Evolutionary conservation across 1,140 invertebrate genomes (phyloP).

Genomic region (Hetaerina americana): DNA sequence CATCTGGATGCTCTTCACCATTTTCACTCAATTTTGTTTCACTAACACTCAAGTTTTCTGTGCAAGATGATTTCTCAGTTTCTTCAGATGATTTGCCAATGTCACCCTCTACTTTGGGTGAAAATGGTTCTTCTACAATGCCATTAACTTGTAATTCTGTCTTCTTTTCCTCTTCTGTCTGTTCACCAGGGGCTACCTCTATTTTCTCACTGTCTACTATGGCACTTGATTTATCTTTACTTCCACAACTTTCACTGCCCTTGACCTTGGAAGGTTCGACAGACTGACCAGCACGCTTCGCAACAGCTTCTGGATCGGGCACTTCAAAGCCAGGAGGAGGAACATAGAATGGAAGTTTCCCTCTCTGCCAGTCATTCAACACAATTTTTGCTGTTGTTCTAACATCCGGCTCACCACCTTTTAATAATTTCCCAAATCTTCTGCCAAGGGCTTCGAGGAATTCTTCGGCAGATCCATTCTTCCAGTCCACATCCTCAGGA

Average conservation of each 20-base stretch:
- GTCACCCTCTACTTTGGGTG: too few relatives aligned
- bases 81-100: too few relatives aligned
- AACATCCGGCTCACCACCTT: conserved; percentile 92
- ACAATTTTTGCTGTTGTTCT: conserved; percentile 83
- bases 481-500: conserved; percentile 60
- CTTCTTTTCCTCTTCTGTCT: conserved; percentile 4
- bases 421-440: conserved; percentile 78
- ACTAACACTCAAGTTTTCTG: conserved; percentile 14
- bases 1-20: conserved; percentile 21
- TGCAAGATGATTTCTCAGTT: conserved; percentile 19
- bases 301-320: conserved; percentile 27
- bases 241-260: conserved; percentile 16
- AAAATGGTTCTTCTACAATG: too few relatives aligned
- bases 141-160: conserved; percentile 5
- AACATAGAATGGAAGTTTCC: conserved; percentile 90
- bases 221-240: neutral
- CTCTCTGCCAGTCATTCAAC: conserved; percentile 97
- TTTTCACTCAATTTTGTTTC: conserved; percentile 11
- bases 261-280: conserved; percentile 8
- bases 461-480: conserved; percentile 57
- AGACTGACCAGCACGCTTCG: conserved; percentile 20
- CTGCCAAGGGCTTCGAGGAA: conserved; percentile 87
- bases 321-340: conserved; percentile 63
- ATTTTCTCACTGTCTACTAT: too few relatives aligned
- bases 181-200: neutral